A percentile compares a stretch with the other conserved stretches of the same genome.
These are phyloP conservation scores for Amazona guildingii DNA, from an alignment of 2,113 vertebrate genomes.

Conservation along the genomic window DNA sequence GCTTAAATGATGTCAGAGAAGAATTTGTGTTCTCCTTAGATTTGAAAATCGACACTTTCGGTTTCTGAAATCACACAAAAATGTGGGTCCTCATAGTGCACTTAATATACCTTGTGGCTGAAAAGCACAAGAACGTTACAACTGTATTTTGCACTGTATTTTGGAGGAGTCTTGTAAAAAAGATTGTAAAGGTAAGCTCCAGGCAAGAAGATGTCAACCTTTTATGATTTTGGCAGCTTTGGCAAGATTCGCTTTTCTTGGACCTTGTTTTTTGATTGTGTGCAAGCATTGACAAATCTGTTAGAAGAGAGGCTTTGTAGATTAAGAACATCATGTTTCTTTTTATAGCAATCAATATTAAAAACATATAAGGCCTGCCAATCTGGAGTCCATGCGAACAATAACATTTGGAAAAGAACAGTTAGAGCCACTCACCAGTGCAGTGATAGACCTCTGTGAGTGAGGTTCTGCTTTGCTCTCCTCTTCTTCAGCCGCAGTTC, in stretches of 20 bases:
- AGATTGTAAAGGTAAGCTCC: neutral
- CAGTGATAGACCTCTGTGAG: neutral
- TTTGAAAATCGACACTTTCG: rapidly evolving
- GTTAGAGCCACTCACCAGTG: neutral
- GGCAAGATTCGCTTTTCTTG: neutral
- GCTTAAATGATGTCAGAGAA: neutral
- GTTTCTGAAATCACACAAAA: neutral
- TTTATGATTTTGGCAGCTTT: neutral
- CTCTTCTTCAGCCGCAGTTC: neutral
- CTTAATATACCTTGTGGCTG: neutral
- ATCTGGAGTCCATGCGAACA: neutral
- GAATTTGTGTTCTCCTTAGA: neutral
- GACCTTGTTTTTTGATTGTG: neutral
- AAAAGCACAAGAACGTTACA: neutral
- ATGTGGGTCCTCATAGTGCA: neutral
- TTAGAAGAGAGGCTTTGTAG: neutral
- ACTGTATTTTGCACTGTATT: neutral
- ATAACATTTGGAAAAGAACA: neutral
- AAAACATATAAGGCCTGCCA: neutral
- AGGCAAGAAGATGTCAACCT: neutral
- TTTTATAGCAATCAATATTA: neutral
- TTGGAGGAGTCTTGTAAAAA: neutral
- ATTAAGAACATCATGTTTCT: neutral
- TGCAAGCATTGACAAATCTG: neutral
- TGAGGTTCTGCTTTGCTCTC: neutral